A percentile compares a stretch with the other conserved stretches of the same genome.
phyloP scores from a whole-genome alignment of 2,797 vertebrate genomes.

The Characodon lateralis region DNA sequence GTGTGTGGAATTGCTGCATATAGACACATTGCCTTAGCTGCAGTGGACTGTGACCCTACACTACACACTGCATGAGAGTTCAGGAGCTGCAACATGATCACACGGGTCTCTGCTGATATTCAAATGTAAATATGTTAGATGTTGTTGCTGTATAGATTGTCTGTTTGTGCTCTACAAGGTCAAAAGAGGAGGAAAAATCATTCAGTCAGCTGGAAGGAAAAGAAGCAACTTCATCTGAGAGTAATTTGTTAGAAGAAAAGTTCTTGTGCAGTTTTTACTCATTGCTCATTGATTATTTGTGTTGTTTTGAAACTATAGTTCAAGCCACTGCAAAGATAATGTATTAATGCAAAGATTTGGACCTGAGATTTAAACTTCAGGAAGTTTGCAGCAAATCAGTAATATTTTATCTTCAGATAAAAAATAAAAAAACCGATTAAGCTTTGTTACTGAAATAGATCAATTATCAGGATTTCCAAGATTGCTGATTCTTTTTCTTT shows the following conservation, averaged over 20 bases:
- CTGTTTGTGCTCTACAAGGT: slow-evolving; percentile 7
- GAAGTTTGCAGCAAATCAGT: not conserved
- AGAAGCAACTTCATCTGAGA: not conserved
- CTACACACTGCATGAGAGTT: slow-evolving; percentile 39
- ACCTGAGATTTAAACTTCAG: not conserved
- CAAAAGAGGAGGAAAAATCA: slow-evolving; percentile 9
- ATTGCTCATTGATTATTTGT: not conserved
- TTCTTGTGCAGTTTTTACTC: not conserved
- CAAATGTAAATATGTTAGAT: slow-evolving; percentile 42
- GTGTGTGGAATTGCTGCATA: slow-evolving; percentile 8
- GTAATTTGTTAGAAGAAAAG: not conserved
- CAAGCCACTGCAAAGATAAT: not conserved
- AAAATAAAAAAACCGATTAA: not conserved
- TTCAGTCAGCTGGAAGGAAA: not conserved
- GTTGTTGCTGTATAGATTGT: slow-evolving; percentile 14
- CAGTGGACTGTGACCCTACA: slow-evolving; percentile 15
- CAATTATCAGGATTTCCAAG: not conserved
- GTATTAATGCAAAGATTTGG: not conserved
- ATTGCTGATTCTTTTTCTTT: no score
- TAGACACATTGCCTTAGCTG: slow-evolving; percentile 24
- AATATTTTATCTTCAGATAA: not conserved
- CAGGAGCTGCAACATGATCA: slow-evolving; percentile 53
- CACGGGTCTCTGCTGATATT: slow-evolving; percentile 31
- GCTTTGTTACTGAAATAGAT: not conserved
- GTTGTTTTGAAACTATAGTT: not conserved